Evolutionary conservation across 2,113 vertebrate species (phyloP).

Genomic region (Blennius ocellaris): DNA sequence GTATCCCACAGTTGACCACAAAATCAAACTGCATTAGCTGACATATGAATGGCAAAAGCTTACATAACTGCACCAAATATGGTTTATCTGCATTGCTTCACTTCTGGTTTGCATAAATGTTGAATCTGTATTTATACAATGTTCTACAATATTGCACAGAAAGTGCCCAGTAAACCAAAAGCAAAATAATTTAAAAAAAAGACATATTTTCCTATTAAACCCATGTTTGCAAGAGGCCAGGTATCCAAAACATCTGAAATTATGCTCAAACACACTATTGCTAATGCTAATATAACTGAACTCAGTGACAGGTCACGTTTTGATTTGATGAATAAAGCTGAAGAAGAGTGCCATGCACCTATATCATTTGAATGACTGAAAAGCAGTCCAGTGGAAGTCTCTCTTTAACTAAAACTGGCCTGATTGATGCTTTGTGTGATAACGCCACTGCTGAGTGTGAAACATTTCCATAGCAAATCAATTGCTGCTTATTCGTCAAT

Average conservation of each 20-base stretch:
- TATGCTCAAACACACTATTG: background rate
- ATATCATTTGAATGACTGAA: background rate
- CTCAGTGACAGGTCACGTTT: background rate
- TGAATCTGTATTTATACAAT: too few species aligned
- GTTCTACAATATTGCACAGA: too few species aligned
- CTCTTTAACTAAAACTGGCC: constrained; percentile 45
- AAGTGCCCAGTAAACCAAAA: background rate
- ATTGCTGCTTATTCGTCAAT: constrained; percentile 59
- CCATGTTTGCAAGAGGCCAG: background rate
- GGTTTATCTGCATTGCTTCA: too few species aligned
- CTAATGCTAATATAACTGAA: too few species aligned
- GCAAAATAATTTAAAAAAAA: background rate
- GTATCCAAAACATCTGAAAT: background rate
- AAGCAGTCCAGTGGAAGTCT: background rate
- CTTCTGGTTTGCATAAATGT: too few species aligned
- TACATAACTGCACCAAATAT: too few species aligned
- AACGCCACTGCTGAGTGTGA: constrained; percentile 60
- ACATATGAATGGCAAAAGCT: too few species aligned
- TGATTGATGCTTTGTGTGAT: constrained; percentile 60
- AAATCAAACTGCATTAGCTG: background rate
- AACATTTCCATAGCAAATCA: constrained; percentile 66
- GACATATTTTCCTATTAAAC: background rate
- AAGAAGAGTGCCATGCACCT: background rate
- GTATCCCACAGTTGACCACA: background rate
- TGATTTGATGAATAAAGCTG: background rate